A percentile compares a stretch with the other conserved stretches of the same genome.
These are phyloP conservation scores for Congeria kusceri DNA, from an alignment of 2,888 invertebrate species.

Conservation along the genomic window DNA sequence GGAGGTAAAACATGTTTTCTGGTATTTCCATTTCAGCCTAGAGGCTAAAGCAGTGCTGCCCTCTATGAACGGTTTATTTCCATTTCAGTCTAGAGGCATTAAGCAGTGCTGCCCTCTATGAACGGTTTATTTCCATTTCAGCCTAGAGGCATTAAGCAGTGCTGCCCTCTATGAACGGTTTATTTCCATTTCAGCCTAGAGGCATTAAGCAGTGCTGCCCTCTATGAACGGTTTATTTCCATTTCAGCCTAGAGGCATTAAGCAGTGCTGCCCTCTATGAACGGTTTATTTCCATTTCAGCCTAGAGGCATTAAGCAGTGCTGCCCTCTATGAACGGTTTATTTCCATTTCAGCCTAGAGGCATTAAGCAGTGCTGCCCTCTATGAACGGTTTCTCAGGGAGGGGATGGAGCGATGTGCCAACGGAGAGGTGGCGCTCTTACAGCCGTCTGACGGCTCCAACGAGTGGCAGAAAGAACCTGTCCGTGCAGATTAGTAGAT, in stretches of 20 bases:
- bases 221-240: constrained; percentile 73
- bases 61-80: no score
- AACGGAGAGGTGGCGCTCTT: constrained; percentile 29
- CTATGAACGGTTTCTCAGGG: constrained; percentile 76
- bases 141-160: no score
- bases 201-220: constrained; percentile 36
- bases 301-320: constrained; percentile 17
- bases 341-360: no score
- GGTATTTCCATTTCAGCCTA: no score
- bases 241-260: no score
- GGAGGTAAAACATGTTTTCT: no score
- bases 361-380: constrained; percentile 41
- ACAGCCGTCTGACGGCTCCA: not conserved
- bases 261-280: constrained; percentile 67
- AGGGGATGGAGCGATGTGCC: constrained; percentile 66
- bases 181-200: no score
- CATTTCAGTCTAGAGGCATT: no score
- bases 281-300: constrained; percentile 58
- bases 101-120: no score
- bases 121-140: no score
- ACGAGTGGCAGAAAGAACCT: not conserved
- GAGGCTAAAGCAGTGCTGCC: no score
- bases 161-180: no score
- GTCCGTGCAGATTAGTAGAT: not conserved
- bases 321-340: constrained; percentile 73